Percentiles rank a stretch among this genome's conserved stretches.
Conservation (phyloP, 1,140 invertebrate species). For the Penaeus japonicus region DNA sequence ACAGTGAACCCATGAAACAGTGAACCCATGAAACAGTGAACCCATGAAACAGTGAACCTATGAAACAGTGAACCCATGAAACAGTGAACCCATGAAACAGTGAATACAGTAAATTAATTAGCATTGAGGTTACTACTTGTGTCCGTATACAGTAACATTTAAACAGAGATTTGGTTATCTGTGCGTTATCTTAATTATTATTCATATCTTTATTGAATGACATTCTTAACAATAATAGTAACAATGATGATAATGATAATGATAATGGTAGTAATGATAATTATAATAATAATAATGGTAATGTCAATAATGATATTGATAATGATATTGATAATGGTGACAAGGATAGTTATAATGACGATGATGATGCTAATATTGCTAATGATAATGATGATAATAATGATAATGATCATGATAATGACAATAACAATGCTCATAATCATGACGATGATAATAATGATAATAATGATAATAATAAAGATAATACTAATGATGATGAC, state of each 20-base stretch:
- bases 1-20: no score
- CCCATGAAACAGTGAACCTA: no score
- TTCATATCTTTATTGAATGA: no score
- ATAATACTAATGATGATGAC: not conserved
- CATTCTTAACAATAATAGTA: not conserved
- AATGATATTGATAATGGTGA: not conserved
- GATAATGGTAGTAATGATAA: not conserved
- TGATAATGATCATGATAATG: no score
- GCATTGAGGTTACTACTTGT: no score
- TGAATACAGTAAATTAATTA: no score
- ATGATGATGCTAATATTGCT: not conserved
- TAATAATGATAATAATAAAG: not conserved
- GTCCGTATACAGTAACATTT: not conserved
- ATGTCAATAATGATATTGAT: not conserved
- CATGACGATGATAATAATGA: not conserved
- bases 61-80: no score
- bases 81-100: no score
- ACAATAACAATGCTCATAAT: not conserved
- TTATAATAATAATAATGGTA: not conserved
- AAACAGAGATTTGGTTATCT: not conserved
- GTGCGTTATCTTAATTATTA: no score
- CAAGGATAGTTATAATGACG: not conserved
- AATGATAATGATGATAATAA: no score
- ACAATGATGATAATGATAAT: not conserved
- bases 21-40: no score